phyloP scores from a whole-genome alignment of 2,113 vertebrate species.

The Mola mola region DNA sequence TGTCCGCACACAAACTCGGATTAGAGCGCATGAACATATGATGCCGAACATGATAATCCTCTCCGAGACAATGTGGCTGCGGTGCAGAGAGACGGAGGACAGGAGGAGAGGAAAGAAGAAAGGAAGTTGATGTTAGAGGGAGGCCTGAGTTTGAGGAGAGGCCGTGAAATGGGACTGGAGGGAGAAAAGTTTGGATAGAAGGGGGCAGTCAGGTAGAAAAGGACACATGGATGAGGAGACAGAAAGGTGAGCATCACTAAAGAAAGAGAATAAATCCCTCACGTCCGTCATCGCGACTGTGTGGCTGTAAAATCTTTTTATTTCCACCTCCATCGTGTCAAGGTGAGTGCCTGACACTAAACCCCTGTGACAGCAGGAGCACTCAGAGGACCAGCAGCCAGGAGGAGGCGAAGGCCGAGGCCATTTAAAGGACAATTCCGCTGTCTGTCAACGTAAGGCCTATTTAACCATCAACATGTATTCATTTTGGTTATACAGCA shows the following conservation, averaged over 20 bases:
- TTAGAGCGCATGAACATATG: conserved; percentile 33
- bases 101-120: neutral
- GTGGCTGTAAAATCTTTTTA: conserved; percentile 45
- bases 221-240: neutral
- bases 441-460: no score
- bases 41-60: conserved; percentile 51
- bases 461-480: no score
- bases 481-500: no score
- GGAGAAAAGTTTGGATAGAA: neutral
- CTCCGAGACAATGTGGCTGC: conserved; percentile 36
- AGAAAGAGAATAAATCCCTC: conserved; percentile 12
- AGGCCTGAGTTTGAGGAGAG: neutral
- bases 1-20: conserved; percentile 44
- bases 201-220: no score
- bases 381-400: conserved; percentile 58
- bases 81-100: neutral
- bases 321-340: conserved; percentile 61
- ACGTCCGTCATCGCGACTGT: conserved; percentile 34
- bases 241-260: neutral
- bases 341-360: conserved; percentile 67
- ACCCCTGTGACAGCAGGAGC: conserved; percentile 65
- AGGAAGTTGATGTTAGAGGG: neutral
- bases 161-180: neutral
- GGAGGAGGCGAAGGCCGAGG: conserved; percentile 32
- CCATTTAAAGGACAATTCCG: no score